Evolutionary conservation across 1,140 invertebrate genomes (phyloP).

Genomic region (Scaptomyza pallida): DNA sequence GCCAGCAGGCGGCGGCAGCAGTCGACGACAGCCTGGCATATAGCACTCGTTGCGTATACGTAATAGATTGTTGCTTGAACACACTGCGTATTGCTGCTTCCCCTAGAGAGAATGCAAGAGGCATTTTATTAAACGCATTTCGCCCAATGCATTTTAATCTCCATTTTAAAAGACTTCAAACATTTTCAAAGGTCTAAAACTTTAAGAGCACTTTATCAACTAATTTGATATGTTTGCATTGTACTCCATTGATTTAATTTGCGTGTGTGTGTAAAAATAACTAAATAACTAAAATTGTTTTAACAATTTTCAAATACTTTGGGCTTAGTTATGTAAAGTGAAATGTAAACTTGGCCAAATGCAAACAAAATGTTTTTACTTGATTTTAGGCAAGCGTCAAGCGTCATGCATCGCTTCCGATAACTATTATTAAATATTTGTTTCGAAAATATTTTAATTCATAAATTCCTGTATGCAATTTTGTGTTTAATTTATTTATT

Average conservation of each 20-base stretch:
- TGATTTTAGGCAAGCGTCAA: background rate
- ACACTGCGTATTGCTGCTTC: no score
- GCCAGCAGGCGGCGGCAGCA: constrained; percentile 63
- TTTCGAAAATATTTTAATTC: background rate
- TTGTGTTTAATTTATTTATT: background rate
- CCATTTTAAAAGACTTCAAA: constrained; percentile 4
- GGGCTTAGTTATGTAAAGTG: background rate
- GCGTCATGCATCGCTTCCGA: background rate
- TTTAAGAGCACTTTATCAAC: constrained; percentile 17
- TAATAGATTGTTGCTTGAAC: constrained; percentile 45
- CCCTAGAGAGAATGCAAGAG: constrained; percentile 42
- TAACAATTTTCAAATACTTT: background rate
- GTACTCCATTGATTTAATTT: constrained; percentile 1
- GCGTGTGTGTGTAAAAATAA: background rate
- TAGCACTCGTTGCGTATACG: constrained; percentile 51
- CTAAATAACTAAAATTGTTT: background rate
- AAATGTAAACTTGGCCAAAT: background rate
- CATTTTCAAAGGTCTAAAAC: constrained; percentile 25
- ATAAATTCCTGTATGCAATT: background rate
- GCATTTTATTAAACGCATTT: constrained; percentile 59
- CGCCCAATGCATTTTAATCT: constrained; percentile 33
- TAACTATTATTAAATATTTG: background rate
- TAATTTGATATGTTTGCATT: constrained; percentile 9
- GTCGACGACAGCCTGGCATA: constrained; percentile 18
- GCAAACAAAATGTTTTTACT: background rate